These are phyloP conservation scores for Bolinopsis microptera DNA, from an alignment of 37 sponge, comb jelly and placozoan genomes.

Conservation along the genomic window DNA sequence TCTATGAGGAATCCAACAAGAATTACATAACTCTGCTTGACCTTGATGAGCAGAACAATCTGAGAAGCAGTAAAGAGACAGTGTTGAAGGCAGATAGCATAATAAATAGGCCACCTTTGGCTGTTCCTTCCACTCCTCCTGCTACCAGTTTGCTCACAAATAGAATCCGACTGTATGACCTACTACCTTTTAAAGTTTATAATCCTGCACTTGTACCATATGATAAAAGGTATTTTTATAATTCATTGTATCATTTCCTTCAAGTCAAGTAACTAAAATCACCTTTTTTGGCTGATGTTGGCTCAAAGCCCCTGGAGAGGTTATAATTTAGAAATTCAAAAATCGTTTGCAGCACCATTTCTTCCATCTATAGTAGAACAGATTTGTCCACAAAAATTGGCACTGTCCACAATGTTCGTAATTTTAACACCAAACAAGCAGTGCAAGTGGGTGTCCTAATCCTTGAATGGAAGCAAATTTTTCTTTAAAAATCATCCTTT, in stretches of 20 bases:
- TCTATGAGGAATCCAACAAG: not conserved
- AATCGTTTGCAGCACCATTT: too few species aligned
- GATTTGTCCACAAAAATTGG: too few species aligned
- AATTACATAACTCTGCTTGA: constrained; percentile 48
- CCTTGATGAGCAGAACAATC: constrained; percentile 2
- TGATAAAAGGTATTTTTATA: not conserved
- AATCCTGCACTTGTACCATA: not conserved
- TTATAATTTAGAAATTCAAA: too few species aligned
- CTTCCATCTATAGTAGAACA: too few species aligned
- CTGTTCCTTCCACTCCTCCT: not conserved
- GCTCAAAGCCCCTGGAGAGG: too few species aligned
- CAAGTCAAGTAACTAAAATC: too few species aligned
- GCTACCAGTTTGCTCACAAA: not conserved
- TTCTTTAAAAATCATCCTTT: too few species aligned
- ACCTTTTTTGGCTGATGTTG: too few species aligned
- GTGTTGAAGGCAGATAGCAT: not conserved
- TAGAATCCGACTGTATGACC: not conserved
- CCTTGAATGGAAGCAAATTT: too few species aligned
- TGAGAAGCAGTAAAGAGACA: not conserved
- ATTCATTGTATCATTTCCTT: not conserved
- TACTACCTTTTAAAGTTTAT: constrained; percentile 36
- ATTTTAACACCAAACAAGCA: too few species aligned
- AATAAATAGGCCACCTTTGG: not conserved
- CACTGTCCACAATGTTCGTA: too few species aligned
- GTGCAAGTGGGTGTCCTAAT: too few species aligned